Evolutionary conservation across 1,140 invertebrate genomes (phyloP), one percentile per base, ranked within the genome.

Genomic region (Drosophila albomicans): DNA sequence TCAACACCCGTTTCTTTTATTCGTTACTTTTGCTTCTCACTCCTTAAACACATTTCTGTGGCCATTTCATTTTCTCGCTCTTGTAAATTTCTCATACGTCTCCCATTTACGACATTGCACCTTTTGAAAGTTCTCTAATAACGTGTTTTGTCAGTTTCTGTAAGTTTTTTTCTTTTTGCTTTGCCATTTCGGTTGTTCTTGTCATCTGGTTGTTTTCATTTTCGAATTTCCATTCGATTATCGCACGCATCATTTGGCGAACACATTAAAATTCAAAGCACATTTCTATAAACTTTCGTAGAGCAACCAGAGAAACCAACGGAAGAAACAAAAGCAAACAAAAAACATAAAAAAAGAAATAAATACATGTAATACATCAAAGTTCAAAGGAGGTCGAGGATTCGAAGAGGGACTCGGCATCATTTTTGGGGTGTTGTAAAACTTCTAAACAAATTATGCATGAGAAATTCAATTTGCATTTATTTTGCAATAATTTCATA

Each of bases 401-500:
- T 6, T 28, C 20, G 6, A 57, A n/a, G 5, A 10, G 46, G n/a
- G 15, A 20, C 16, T 49, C 59, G 6, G 28, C 7, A 32, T 54
- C 70, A 66, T 75, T 65, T 66, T 71, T 61, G 25, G 56, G 32
- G 64, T 67, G 58, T 63, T 71, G 75, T 75, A 78, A 79, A 84
- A 87, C 70, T 88, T 89, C 74, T 78, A 88, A 88, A 80, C 85
- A 89, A 89, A 89, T 89, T 89, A 89, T 89, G 85, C 85, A 90
- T 89, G 85, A 85, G 81, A 81, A 89, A 89, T 89, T 89, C 85
- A 89, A 89, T 89, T 89, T 89, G 85, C 85, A 89, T 89, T 89
- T 89, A 90, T 89, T 89, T 90, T 79, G 86, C 85, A 89, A 89
- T 89, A 89, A 89, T 89, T 89, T 89, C 75, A 89, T 89, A 89